Conservation (phyloP, 2,797 vertebrate species). For the Eleutherodactylus coqui region DNA sequence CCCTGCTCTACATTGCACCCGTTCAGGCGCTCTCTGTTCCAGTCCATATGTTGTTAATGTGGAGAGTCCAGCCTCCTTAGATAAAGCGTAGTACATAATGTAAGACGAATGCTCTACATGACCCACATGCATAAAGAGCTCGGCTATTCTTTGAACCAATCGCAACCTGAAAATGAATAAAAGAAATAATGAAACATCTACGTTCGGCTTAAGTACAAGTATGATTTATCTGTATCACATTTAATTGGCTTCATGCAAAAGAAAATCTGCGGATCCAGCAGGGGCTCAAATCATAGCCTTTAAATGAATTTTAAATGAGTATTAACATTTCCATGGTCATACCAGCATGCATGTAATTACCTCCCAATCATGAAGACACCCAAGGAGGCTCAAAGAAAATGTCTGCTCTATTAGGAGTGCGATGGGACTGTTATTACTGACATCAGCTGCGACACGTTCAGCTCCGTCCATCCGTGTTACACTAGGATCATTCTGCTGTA, state of each 20-base stretch:
- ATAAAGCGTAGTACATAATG: too few species aligned
- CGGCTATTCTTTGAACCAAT: not conserved
- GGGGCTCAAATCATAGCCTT: not conserved
- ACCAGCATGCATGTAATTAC: conserved; percentile 6
- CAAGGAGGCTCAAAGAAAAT: not conserved
- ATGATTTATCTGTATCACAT: not conserved
- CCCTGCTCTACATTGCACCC: too few species aligned
- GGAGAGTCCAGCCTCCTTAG: too few species aligned
- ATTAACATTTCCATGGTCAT: not conserved
- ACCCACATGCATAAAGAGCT: too few species aligned
- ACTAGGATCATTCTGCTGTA: not conserved
- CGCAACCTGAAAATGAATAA: not conserved
- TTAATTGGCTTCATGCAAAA: not conserved
- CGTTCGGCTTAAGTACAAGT: not conserved
- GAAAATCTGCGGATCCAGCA: not conserved
- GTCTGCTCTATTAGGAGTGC: not conserved
- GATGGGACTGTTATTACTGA: not conserved
- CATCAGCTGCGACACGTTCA: not conserved
- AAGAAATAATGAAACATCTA: not conserved
- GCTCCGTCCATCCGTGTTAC: not conserved
- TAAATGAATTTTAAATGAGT: conserved; percentile 21
- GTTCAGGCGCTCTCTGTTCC: too few species aligned
- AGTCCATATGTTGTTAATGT: too few species aligned
- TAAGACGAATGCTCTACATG: too few species aligned
- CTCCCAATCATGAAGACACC: conserved; percentile 4